phyloP scores from a whole-genome alignment of 2,888 invertebrate species.

The Agonopterix arenella region DNA sequence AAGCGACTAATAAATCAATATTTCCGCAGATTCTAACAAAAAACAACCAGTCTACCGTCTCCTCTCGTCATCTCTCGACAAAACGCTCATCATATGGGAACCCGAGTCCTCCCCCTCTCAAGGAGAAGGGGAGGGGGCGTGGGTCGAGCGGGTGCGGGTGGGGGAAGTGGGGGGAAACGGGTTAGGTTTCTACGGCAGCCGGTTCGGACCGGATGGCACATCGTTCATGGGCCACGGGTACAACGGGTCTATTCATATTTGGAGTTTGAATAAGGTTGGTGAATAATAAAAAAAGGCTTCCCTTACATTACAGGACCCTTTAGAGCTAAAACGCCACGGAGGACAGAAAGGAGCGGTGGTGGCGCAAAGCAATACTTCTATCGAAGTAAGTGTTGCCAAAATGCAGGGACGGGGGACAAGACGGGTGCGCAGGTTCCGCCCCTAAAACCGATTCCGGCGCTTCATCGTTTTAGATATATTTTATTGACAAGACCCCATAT shows the following conservation, averaged over 20 bases:
- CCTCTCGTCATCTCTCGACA: conserved; percentile 94
- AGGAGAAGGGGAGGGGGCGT: conserved; percentile 67
- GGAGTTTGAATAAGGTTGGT: conserved; percentile 77
- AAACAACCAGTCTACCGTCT: conserved; percentile 66
- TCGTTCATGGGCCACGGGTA: conserved; percentile 92
- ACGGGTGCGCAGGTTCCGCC: no score
- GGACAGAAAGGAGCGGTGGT: no score
- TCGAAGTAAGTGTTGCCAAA: no score
- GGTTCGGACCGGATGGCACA: conserved; percentile 83
- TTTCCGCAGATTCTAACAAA: conserved; percentile 13
- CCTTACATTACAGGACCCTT: no score
- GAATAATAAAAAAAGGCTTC: no score
- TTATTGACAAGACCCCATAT: no score
- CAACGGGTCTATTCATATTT: conserved; percentile 94
- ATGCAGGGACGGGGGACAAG: no score
- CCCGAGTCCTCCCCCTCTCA: conserved; percentile 44
- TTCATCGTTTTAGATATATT: no score
- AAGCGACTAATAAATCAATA: no score
- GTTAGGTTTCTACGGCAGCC: conserved; percentile 94
- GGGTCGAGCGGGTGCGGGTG: conserved; percentile 89
- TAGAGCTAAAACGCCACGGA: no score
- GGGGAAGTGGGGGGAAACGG: conserved; percentile 96
- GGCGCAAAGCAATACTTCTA: no score
- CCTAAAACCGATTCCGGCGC: no score
- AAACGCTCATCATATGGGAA: conserved; percentile 94